Conservation (phyloP, 2,113 vertebrate genomes). For the Plecturocebus donacophilus region DNA sequence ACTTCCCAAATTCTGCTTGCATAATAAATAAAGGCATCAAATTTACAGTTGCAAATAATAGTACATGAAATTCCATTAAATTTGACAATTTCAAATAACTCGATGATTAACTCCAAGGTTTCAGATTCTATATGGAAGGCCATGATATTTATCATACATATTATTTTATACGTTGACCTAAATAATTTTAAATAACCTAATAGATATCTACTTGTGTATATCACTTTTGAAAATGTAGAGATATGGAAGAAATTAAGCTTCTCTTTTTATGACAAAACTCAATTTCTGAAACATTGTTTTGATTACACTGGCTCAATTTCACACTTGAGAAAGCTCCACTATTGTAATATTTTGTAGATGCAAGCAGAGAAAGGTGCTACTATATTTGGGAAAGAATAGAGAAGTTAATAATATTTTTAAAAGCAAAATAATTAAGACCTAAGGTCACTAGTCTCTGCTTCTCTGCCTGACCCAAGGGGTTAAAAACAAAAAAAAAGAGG, state of each 20-base stretch:
- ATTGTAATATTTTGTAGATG: neutral
- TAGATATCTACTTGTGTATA: neutral
- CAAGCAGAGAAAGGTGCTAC: neutral
- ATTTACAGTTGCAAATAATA: neutral
- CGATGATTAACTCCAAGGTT: neutral
- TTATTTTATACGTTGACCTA: neutral
- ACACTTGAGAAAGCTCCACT: neutral
- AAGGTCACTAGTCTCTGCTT: neutral
- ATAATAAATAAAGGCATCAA: neutral
- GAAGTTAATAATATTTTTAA: no score
- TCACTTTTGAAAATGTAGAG: slow-evolving; percentile 25
- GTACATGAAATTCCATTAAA: neutral
- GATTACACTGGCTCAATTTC: neutral
- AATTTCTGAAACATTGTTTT: slow-evolving; percentile 1
- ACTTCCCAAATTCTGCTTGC: neutral
- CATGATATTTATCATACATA: neutral
- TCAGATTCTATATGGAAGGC: neutral
- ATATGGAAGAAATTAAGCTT: slow-evolving; percentile 42
- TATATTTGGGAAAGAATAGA: neutral
- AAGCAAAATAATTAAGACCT: neutral
- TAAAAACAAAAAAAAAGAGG: neutral
- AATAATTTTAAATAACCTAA: neutral
- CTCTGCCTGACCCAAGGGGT: neutral
- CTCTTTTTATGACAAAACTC: neutral
- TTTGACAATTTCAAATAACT: neutral